A percentile compares a stretch with the other conserved stretches of the same genome.
These are phyloP conservation scores for Desmodus rotundus DNA, from an alignment of 2,113 vertebrate genomes.

Conservation along the genomic window DNA sequence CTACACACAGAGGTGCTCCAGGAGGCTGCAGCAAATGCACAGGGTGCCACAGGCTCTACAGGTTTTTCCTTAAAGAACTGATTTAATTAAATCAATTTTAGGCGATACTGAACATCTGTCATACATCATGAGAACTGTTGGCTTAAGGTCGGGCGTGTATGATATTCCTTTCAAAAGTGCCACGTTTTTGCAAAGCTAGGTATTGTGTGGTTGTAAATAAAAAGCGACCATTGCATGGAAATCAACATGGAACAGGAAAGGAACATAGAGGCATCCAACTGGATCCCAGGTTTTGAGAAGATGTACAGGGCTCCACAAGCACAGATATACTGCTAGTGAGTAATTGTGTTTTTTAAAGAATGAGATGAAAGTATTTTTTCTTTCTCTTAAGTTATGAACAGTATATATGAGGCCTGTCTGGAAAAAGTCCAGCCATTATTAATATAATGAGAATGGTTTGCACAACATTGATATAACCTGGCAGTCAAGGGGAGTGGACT, in stretches of 20 bases:
- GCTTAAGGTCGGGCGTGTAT: neutral
- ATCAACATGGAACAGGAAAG: neutral
- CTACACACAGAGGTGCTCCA: accelerated
- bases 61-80: neutral
- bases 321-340: neutral
- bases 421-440: no score
- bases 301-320: neutral
- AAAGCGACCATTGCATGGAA: neutral
- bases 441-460: no score
- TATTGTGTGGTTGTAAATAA: neutral
- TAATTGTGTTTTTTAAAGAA: neutral
- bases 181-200: neutral
- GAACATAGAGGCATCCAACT: no score
- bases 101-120: neutral
- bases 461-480: no score
- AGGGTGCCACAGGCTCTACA: neutral
- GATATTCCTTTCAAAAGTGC: neutral
- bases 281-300: neutral
- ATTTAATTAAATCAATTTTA: neutral
- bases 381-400: neutral
- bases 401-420: no score
- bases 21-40: neutral
- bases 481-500: no score
- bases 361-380: neutral
- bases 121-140: neutral